Base-by-base conservation (phyloP, 1,140 invertebrate genomes). In the Apocrypta bakeri region DNA sequence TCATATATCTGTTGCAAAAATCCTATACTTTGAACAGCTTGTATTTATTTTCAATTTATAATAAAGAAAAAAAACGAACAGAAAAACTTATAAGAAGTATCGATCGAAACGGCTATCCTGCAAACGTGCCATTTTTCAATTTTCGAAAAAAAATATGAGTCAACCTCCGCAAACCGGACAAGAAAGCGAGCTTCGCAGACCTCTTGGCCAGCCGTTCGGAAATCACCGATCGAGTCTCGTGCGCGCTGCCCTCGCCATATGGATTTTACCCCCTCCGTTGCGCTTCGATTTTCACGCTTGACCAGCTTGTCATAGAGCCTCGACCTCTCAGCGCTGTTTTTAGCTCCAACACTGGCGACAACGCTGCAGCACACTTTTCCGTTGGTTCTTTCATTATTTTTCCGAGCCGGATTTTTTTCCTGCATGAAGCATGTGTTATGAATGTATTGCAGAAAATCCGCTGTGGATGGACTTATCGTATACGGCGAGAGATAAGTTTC, bases 261-360 rank as follows among this genome's bases (percentile, higher is more conserved):
- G 81, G 81, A 82, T 82, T 82, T 82, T 81, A 25, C 42, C 7
- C 27, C 31, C 29, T 29, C 31, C 69, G 31, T 33, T 25, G 21
- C 72, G 27, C 27, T 83, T 83, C 82, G 40, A 83, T 83, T 83
- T 83, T 83, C 61, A 79, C 82, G 76, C 82, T 79, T 56, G 37
- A 71, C 76, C 29, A 48, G 69, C 76, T 83, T 25, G 71, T 72
- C 75, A 78, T 78, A 74, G 75, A 78, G 68, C 81, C 81, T 82
- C 81, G 81, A 82, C 73, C 66, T 76, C 72, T 76, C 61, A 69
- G 31, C 48, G 71, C 76, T 66, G 76, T 68, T 83, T 83, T 83
- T 83, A 83, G 76, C 66, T 78, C 42, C 61, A 29, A 37, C 14
- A 14, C 71, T 37, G 56, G 33, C 48, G 21, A 31, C 66, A 66